phyloP scores from a whole-genome alignment of 2,797 vertebrate genomes.

The Anabas testudineus region DNA sequence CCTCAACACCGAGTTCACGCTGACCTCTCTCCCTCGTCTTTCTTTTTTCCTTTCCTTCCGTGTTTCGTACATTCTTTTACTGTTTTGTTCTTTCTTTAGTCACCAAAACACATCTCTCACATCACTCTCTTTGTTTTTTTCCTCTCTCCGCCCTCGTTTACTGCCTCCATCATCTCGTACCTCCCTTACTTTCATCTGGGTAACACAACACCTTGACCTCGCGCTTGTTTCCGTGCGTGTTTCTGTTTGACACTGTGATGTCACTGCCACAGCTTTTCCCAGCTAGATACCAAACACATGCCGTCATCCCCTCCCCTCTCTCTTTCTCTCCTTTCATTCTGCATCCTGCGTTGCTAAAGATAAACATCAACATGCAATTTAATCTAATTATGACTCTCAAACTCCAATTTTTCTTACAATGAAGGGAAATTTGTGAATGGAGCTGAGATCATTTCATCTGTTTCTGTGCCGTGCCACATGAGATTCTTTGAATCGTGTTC shows the following conservation, averaged over 20 bases:
- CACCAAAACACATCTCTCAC: neutral
- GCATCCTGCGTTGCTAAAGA: slow-evolving; percentile 26
- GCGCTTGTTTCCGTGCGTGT: neutral
- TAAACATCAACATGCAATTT: slow-evolving; percentile 26
- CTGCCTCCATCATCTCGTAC: neutral
- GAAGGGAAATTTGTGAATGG: slow-evolving; percentile 19
- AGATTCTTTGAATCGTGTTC: neutral
- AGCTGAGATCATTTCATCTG: slow-evolving; percentile 25
- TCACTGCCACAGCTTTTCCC: slow-evolving; percentile 21
- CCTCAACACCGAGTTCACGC: slow-evolving; percentile 66
- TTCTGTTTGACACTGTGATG: slow-evolving; percentile 37
- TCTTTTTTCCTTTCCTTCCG: neutral
- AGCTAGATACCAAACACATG: slow-evolving; percentile 41
- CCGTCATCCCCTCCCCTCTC: slow-evolving; percentile 29
- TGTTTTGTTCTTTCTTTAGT: slow-evolving; percentile 1
- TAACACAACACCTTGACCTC: slow-evolving; percentile 42
- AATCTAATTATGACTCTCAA: slow-evolving; percentile 23
- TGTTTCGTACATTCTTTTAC: neutral
- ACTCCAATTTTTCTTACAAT: neutral
- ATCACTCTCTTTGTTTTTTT: neutral
- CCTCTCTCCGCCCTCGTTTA: neutral
- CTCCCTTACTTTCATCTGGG: slow-evolving; percentile 25
- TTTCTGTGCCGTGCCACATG: neutral
- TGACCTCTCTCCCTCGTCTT: slow-evolving; percentile 49
- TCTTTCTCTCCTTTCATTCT: neutral